phyloP scores from a whole-genome alignment of 2,113 vertebrate species.

The Heteronetta atricapilla region DNA sequence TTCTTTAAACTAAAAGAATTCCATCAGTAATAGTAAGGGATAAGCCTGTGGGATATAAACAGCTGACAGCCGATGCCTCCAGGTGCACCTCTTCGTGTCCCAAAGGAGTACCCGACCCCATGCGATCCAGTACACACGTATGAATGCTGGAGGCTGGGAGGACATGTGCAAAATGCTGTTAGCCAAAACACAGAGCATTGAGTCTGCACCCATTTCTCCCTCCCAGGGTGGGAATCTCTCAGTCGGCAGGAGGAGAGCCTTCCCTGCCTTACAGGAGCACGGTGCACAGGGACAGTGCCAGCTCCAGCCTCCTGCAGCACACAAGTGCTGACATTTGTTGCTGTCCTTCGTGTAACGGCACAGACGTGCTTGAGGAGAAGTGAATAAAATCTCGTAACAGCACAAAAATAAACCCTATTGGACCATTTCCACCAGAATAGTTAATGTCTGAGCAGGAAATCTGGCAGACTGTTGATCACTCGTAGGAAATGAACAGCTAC shows the following conservation, averaged over 20 bases:
- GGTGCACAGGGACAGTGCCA: neutral
- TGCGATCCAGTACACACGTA: rapidly evolving
- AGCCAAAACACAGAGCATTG: neutral
- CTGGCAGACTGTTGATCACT: slow-evolving; percentile 45
- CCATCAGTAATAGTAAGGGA: neutral
- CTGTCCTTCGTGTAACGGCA: neutral
- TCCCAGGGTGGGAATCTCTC: rapidly evolving
- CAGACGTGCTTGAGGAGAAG: neutral
- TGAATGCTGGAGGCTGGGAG: neutral
- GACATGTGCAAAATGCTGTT: neutral
- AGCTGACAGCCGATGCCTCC: neutral
- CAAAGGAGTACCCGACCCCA: neutral
- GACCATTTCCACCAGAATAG: neutral
- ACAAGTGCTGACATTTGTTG: neutral
- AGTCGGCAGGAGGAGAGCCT: neutral
- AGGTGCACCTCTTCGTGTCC: neutral
- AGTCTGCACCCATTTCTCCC: rapidly evolving
- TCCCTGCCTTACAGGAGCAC: rapidly evolving
- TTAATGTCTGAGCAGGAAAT: slow-evolving; percentile 51
- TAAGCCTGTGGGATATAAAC: neutral
- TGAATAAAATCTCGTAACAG: neutral
- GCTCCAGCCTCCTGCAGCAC: neutral
- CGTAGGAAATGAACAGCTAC: neutral
- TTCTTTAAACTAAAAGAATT: neutral
- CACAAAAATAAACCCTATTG: slow-evolving; percentile 28